Evolutionary conservation across 2,113 vertebrate species (phyloP), one percentile per base, ranked within the genome.

Genomic region (Leucopternis melanops): DNA sequence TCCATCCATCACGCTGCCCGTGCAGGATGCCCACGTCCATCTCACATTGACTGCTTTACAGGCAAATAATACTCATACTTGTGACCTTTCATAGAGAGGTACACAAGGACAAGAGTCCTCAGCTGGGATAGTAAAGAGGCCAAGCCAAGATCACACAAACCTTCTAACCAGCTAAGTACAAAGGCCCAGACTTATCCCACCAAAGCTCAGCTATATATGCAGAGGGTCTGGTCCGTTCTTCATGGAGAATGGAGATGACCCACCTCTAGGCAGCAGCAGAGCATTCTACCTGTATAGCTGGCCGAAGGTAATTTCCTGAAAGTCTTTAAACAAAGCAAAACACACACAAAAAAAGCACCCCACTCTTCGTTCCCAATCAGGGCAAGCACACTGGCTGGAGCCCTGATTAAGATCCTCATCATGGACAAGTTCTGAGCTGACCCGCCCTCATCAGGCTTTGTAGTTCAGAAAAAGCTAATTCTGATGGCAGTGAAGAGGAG

Each of bases 1-100:
- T 23, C 45, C 66, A 13, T 18, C 21, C 49, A 40, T 18, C 66
- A 27, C 2, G 0, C 27, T 31, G 44, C 32, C 69, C 0, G 0
- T 27, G 25, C 6, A 5, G 59, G n/a, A 45, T 9, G 40, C 11
- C 79, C 45, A 7, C 21, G 10, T 10, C 26, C 36, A 27, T 9
- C 59, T 47, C 69, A 34, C 20, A 12, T 2, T 3, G 19, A 29
- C 52, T 23, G 10, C 6, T 72, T 38, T 19, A n/a, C 34, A 69
- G 52, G 44, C 11, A 77, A 47, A 21, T 32, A 36, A 21, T 54
- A 23, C 18, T 16, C 5, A 8, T 16, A 57, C 11, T 44, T 5
- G 0, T 29, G 27, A 59, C 26, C 6, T 69, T 52, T 44, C 5
- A 22, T 1, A 70, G 34, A 45, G 27, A 81, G 5, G 11, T 9